Evolutionary conservation across 2,888 invertebrate species (phyloP), one percentile per base, ranked within the genome.

Genomic region (Drosophila prolongata): DNA sequence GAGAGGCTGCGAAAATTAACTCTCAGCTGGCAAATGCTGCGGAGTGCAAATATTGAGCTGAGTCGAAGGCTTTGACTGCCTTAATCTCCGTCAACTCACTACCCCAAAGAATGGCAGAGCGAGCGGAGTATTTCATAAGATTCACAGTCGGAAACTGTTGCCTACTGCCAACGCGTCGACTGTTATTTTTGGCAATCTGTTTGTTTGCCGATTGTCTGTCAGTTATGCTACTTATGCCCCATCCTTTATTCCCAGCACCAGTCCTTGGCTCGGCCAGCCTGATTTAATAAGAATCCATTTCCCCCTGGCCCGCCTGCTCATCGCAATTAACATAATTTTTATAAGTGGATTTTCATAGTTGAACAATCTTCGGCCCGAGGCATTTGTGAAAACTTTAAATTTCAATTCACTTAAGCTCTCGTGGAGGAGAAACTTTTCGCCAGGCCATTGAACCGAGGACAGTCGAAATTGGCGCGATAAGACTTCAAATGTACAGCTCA

Each of bases 131-230:
- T 69, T 82, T 71, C 64, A 69, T 82, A 70, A 76, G 71, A 52
- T 40, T 69, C 62, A 24, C 66, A 67, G 67, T 49, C 53, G 61
- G 35, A 71, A 67, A 40, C 34, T 75, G 72, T 67, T 77, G 68
- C 70, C 60, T 73, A 68, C 66, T 70, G 71, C 61, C 24, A 24
- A 24, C 24, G 24, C 67, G 56, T 42, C 13, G 42, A 68, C 67
- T 80, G 79, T 79, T 79, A 77, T 87, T 84, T 83, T 80, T 85
- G 82, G 85, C 78, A 81, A 80, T 82, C 77, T 85, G 82, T 87
- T 87, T 88, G 87, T 88, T 89, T 89, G 88, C 80, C 84, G 79
- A 89, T 88, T 88, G 88, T 88, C 88, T 89, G 88, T 75, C 79
- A 77, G 79, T 78, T 84, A 80, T 83, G 78, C 75, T 72, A 77